Conservation (phyloP, 2,797 vertebrate genomes). For the Tarsius wallacei region DNA sequence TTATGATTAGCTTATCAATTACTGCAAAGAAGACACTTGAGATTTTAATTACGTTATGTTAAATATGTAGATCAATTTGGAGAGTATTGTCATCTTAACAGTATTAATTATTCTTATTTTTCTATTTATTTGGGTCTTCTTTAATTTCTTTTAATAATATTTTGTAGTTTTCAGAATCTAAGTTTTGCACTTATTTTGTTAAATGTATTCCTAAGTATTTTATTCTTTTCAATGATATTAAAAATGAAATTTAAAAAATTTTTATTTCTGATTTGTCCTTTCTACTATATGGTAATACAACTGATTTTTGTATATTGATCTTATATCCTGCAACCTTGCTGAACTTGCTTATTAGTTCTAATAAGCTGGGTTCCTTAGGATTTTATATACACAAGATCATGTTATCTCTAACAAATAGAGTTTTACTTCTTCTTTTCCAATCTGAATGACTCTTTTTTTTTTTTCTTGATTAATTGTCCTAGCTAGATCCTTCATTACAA, state of each 20-base stretch:
- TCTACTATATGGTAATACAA: not conserved
- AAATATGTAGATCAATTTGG: not conserved
- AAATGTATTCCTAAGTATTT: constrained; percentile 32
- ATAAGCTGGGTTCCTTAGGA: not conserved
- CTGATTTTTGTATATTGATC: not conserved
- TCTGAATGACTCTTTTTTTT: not conserved
- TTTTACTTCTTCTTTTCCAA: not conserved
- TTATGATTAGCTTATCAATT: not conserved
- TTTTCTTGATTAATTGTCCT: not conserved
- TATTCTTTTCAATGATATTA: not conserved
- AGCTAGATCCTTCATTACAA: not conserved
- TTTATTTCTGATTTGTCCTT: not conserved
- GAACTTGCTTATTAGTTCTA: not conserved
- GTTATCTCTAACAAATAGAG: not conserved
- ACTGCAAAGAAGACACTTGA: not conserved
- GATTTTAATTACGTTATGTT: not conserved
- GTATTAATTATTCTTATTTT: not conserved
- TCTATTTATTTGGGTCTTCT: constrained; percentile 12
- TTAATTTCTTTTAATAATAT: constrained; percentile 11
- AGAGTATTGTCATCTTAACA: not conserved
- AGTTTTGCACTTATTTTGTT: not conserved
- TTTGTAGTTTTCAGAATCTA: constrained; percentile 22
- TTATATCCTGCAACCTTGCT: not conserved
- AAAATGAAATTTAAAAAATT: not conserved
- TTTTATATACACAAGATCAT: not conserved